A percentile compares a stretch with the other conserved stretches of the same genome.
phyloP scores from a whole-genome alignment of 2,888 invertebrate genomes.

The Drosophila cognata region DNA sequence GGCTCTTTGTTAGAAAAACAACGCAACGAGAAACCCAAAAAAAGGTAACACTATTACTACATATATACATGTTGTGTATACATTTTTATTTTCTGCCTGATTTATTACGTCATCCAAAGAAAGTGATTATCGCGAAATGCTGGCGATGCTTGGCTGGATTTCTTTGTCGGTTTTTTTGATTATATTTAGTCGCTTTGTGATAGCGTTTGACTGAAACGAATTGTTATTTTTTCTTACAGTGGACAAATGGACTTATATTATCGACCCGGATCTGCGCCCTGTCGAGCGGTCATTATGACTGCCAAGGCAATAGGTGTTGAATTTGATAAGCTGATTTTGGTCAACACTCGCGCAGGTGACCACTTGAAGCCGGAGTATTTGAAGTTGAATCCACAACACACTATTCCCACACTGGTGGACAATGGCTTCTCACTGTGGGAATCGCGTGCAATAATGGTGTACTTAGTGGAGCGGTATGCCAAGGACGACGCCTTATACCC shows the following conservation, averaged over 20 bases:
- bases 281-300: conserved; percentile 87
- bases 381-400: conserved; percentile 93
- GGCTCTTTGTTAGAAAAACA: conserved; percentile 22
- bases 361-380: conserved; percentile 89
- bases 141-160: conserved; percentile 20
- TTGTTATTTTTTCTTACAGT: conserved; percentile 64
- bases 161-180: conserved; percentile 22
- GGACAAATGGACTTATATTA: conserved; percentile 87
- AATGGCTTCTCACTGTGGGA: conserved; percentile 92
- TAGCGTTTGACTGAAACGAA: conserved; percentile 32
- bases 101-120: conserved; percentile 57
- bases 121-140: conserved; percentile 51
- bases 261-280: conserved; percentile 88
- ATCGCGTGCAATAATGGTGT: conserved; percentile 92
- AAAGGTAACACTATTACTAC: conserved; percentile 11
- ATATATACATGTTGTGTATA: neutral
- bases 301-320: conserved; percentile 89
- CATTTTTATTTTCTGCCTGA: conserved; percentile 4
- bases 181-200: conserved; percentile 27
- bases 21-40: conserved; percentile 5
- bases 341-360: conserved; percentile 87
- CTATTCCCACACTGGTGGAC: conserved; percentile 93
- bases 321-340: conserved; percentile 87
- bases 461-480: conserved; percentile 92
- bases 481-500: conserved; percentile 90